These are phyloP conservation scores for Drosophila recens DNA, from an alignment of 2,888 invertebrate species.

Conservation along the genomic window DNA sequence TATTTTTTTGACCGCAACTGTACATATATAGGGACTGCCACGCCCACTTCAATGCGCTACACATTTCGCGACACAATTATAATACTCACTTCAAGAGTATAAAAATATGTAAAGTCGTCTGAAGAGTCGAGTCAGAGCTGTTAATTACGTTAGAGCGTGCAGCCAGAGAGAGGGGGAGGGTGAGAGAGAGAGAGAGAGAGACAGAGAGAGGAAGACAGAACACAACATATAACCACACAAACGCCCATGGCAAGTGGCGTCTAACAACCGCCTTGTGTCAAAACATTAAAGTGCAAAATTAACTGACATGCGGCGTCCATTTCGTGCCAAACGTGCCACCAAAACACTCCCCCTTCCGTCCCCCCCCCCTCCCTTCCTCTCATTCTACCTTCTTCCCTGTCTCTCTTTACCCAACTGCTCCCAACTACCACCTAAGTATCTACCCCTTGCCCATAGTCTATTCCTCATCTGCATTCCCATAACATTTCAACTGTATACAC, in stretches of 20 bases:
- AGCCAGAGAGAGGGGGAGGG: conserved; percentile 3
- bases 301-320: conserved; percentile 66
- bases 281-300: conserved; percentile 69
- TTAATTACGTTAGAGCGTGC: conserved; percentile 65
- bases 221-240: conserved; percentile 9
- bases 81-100: not conserved
- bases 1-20: no score
- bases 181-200: not conserved
- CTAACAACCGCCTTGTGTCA: conserved; percentile 68
- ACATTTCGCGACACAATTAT: not conserved
- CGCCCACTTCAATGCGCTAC: not conserved
- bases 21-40: no score
- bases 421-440: not conserved
- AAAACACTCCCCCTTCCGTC: not conserved
- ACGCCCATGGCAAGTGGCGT: conserved; percentile 55
- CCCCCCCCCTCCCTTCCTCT: not conserved
- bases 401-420: not conserved
- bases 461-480: not conserved
- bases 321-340: conserved; percentile 40
- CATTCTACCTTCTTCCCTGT: no score
- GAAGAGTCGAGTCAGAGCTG: conserved; percentile 59
- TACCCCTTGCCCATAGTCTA: not conserved
- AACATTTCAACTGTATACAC: not conserved
- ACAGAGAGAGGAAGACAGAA: not conserved
- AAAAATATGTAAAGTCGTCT: conserved; percentile 52